Percentiles rank a stretch among this genome's conserved stretches.
Conservation (phyloP, 2,888 invertebrate genomes). For the Polia nebulosa region DNA sequence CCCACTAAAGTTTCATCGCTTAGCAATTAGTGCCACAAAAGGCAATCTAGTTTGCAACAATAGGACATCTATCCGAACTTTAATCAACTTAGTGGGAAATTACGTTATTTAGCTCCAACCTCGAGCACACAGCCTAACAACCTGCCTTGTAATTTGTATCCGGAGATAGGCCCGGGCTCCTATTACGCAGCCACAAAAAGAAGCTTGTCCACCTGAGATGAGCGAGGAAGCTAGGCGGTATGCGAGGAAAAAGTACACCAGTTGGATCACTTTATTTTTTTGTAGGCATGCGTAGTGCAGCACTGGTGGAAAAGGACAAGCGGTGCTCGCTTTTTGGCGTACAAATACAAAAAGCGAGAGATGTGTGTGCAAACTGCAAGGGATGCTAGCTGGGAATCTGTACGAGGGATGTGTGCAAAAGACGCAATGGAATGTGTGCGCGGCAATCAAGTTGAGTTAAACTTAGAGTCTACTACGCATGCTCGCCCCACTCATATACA, state of each 20-base stretch:
- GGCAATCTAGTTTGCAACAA: conserved; percentile 58
- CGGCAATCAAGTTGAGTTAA: too few relatives aligned
- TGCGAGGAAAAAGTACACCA: background rate
- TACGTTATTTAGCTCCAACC: conserved; percentile 45
- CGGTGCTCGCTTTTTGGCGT: too few relatives aligned
- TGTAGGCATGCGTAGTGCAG: background rate
- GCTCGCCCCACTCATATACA: background rate
- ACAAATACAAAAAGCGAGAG: too few relatives aligned
- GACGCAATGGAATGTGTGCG: background rate
- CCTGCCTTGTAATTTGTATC: conserved; percentile 66
- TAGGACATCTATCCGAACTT: conserved; percentile 48
- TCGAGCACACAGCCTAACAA: conserved; percentile 30
- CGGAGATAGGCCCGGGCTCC: conserved; percentile 61
- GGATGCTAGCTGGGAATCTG: too few relatives aligned
- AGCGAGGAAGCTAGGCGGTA: background rate
- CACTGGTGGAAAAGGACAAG: background rate
- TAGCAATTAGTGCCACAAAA: conserved; percentile 56
- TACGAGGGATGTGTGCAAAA: background rate
- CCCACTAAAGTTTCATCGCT: conserved; percentile 58
- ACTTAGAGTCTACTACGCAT: background rate
- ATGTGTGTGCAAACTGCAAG: background rate
- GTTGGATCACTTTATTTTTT: background rate
- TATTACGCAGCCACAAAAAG: conserved; percentile 56
- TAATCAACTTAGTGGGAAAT: conserved; percentile 62
- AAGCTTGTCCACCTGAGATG: background rate